phyloP scores from a whole-genome alignment of 2,797 vertebrate species.

The Poeciliopsis gracilis region DNA sequence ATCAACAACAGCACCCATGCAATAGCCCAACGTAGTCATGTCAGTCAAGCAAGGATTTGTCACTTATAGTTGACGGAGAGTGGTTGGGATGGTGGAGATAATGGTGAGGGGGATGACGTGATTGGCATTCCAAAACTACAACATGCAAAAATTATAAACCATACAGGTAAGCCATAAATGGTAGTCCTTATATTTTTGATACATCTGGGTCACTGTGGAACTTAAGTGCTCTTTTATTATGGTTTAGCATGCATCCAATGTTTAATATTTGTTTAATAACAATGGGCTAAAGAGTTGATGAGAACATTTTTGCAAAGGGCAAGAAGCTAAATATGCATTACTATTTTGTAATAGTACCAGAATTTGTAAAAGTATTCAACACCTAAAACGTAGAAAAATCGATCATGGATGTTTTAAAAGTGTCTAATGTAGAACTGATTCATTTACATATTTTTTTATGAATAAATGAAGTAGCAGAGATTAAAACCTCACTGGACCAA shows the following conservation, averaged over 20 bases:
- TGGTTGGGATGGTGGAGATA: not conserved
- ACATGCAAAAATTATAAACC: not conserved
- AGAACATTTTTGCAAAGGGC: not conserved
- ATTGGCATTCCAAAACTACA: not conserved
- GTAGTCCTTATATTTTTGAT: not conserved
- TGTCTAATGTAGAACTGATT: not conserved
- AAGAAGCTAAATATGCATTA: not conserved
- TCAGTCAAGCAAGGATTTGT: not conserved
- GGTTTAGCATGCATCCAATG: not conserved
- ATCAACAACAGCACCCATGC: not conserved
- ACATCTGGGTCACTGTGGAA: not conserved
- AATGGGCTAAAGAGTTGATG: not conserved
- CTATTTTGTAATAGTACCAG: not conserved
- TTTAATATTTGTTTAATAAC: constrained; percentile 1
- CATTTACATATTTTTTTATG: not conserved
- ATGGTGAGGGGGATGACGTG: not conserved
- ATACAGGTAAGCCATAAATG: not conserved
- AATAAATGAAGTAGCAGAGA: not conserved
- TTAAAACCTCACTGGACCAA: not conserved
- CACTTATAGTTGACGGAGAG: not conserved
- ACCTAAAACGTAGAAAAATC: not conserved
- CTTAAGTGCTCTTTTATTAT: not conserved
- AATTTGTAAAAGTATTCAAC: not conserved
- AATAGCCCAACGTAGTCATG: not conserved
- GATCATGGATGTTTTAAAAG: not conserved